Evolutionary conservation across 2,113 vertebrate species (phyloP).

Genomic region (Propithecus coquereli): DNA sequence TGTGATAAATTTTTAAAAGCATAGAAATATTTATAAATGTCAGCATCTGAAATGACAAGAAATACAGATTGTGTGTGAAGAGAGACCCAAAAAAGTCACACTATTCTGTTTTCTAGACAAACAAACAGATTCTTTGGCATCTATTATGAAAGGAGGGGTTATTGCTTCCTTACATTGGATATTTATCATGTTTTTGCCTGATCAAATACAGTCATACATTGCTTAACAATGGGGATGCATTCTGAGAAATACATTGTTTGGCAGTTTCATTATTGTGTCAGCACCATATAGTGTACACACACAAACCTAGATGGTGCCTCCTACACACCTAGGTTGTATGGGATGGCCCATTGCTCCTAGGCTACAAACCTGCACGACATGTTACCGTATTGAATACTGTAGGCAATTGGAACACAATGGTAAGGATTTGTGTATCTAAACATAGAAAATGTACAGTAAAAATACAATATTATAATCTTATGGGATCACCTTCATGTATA

Average conservation of each 20-base stretch:
- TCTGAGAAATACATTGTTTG: background rate
- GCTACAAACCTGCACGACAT: background rate
- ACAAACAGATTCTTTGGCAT: background rate
- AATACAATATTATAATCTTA: background rate
- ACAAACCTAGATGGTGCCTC: background rate
- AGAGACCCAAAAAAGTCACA: background rate
- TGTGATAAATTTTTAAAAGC: background rate
- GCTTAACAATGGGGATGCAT: background rate
- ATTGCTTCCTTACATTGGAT: background rate
- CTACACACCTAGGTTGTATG: background rate
- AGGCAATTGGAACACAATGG: background rate
- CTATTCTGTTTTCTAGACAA: background rate
- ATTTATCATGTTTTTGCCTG: background rate
- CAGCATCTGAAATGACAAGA: background rate
- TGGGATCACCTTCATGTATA: background rate
- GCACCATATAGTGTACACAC: background rate
- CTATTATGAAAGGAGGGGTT: background rate
- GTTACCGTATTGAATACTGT: background rate
- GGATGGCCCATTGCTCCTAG: background rate
- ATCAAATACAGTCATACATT: background rate
- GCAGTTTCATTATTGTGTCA: background rate
- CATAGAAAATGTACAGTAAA: background rate
- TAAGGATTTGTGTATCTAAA: background rate
- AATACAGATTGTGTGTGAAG: background rate
- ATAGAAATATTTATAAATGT: background rate